A percentile compares a stretch with the other conserved stretches of the same genome.
Evolutionary conservation across 1,140 invertebrate species (phyloP).

Genomic region (Helicoverpa armigera): DNA sequence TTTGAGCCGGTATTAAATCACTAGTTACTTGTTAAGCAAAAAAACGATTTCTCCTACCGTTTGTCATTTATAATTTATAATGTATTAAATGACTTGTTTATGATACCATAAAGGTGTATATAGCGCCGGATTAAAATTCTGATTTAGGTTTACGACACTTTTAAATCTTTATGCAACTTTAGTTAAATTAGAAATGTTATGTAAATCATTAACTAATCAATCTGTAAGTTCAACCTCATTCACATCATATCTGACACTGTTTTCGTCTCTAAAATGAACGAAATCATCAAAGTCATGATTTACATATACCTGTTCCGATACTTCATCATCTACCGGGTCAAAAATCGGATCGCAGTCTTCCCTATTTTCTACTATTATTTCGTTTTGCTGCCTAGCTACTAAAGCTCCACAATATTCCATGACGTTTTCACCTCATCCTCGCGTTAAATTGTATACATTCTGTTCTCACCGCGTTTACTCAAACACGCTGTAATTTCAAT

Average conservation of each 20-base stretch:
- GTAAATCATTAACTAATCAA: not conserved
- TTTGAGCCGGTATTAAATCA: conserved; percentile 20
- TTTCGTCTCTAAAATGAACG: not conserved
- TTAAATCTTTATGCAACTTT: not conserved
- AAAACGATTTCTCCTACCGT: conserved; percentile 22
- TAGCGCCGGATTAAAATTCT: conserved; percentile 2
- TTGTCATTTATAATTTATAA: conserved; percentile 31
- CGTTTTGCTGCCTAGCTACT: not conserved
- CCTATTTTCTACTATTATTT: not conserved
- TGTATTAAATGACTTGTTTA: conserved; percentile 28
- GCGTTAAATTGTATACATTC: conserved; percentile 25
- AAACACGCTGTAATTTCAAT: conserved; percentile 47
- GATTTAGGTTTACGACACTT: conserved; percentile 5
- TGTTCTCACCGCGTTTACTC: conserved; percentile 38
- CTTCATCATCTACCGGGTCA: no score
- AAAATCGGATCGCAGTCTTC: no score
- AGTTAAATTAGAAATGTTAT: not conserved
- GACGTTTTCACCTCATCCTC: conserved; percentile 23
- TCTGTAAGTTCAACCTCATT: not conserved
- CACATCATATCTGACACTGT: not conserved
- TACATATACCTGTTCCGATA: no score
- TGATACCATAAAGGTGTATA: conserved; percentile 15
- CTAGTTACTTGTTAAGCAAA: not conserved
- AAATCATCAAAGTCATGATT: not conserved
- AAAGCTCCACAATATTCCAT: conserved; percentile 12